A percentile compares a stretch with the other conserved stretches of the same genome.
phyloP scores from a whole-genome alignment of 2,888 invertebrate genomes.

The Troides oblongomaculatus region DNA sequence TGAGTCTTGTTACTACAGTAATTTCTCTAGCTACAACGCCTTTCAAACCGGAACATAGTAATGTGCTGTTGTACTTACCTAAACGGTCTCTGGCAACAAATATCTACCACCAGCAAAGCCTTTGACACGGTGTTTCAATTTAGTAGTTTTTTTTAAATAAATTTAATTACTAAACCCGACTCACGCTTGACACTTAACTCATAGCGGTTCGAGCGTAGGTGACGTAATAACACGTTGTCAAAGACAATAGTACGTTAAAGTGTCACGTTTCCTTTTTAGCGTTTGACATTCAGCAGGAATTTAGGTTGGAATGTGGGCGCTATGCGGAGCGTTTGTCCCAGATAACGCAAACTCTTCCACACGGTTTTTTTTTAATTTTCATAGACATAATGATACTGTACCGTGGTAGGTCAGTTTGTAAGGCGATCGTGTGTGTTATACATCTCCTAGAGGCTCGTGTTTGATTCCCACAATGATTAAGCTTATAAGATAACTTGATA shows the following conservation, averaged over 20 bases:
- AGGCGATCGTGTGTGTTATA: too few species aligned
- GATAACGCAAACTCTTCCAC: background rate
- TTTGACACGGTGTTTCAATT: too few species aligned
- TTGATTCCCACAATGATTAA: too few species aligned
- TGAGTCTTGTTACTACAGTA: too few species aligned
- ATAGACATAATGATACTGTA: background rate
- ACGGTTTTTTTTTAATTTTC: background rate
- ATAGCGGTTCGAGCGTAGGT: slow-evolving; percentile 19
- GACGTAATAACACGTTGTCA: slow-evolving; percentile 27
- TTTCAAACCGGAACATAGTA: too few species aligned
- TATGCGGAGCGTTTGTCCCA: slow-evolving; percentile 17
- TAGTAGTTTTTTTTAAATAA: background rate
- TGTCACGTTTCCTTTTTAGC: slow-evolving; percentile 39
- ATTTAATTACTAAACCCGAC: background rate
- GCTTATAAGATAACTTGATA: too few species aligned
- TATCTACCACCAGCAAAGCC: too few species aligned
- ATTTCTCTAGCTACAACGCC: too few species aligned
- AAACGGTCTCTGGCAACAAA: too few species aligned
- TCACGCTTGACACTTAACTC: slow-evolving; percentile 3
- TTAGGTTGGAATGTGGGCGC: slow-evolving; percentile 33
- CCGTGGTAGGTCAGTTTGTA: too few species aligned
- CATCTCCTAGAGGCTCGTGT: too few species aligned
- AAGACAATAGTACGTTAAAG: slow-evolving; percentile 32
- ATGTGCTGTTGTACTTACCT: too few species aligned
- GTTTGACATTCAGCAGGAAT: slow-evolving; percentile 36